Percentiles rank a stretch among this genome's conserved stretches.
Evolutionary conservation across 2,888 invertebrate species (phyloP).

Genomic region (Ischnura elegans): DNA sequence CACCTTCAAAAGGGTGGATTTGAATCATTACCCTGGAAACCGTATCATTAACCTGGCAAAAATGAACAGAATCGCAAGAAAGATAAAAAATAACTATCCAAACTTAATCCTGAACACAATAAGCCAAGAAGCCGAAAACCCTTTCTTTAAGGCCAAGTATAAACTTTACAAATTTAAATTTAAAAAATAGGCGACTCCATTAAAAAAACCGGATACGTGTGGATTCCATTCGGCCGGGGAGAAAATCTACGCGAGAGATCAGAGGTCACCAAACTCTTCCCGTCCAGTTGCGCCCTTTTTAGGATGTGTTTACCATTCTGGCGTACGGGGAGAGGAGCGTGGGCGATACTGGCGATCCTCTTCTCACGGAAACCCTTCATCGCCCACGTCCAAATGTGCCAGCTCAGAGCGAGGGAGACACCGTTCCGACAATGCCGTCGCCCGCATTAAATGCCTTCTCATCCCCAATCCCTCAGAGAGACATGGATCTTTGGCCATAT

Average conservation of each 20-base stretch:
- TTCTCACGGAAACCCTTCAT: background rate
- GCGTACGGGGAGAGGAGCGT: background rate
- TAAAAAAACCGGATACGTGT: background rate
- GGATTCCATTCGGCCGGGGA: background rate
- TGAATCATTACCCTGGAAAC: too few relatives aligned
- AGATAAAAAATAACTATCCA: too few relatives aligned
- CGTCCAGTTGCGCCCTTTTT: background rate
- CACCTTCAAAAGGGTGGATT: too few relatives aligned
- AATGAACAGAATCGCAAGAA: too few relatives aligned
- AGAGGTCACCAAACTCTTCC: background rate
- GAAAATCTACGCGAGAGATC: background rate
- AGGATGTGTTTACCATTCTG: background rate
- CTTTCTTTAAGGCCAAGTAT: background rate
- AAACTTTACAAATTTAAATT: background rate
- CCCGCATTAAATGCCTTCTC: background rate
- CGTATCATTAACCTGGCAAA: too few relatives aligned
- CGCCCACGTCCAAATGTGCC: background rate
- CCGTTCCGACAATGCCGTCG: background rate
- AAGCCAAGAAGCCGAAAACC: too few relatives aligned
- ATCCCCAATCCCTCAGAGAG: background rate
- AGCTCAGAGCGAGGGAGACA: background rate
- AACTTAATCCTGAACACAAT: too few relatives aligned
- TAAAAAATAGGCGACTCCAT: background rate
- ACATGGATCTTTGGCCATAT: background rate
- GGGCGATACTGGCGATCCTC: conserved; percentile 1